Conservation (phyloP, 2,113 vertebrate genomes). For the Notothenia coriiceps region DNA sequence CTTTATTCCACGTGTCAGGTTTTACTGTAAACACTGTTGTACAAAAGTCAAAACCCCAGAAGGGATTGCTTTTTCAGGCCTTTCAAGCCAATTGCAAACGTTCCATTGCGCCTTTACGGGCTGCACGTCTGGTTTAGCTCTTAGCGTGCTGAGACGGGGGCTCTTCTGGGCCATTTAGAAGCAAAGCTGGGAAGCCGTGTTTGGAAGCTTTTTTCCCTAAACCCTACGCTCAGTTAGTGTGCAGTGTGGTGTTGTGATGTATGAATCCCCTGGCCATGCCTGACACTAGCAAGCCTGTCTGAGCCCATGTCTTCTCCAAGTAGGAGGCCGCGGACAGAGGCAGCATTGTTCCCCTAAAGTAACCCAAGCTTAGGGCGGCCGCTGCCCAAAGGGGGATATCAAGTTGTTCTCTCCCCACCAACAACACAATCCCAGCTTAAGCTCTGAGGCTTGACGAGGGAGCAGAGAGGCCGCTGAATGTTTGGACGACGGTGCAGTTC, state of each 20-base stretch:
- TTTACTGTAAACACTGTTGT: constrained; percentile 83
- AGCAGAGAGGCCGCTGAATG: constrained; percentile 82
- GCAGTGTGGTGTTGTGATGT: constrained; percentile 74
- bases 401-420: constrained; percentile 76
- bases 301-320: constrained; percentile 73
- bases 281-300: constrained; percentile 80
- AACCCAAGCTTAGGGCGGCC: constrained; percentile 80
- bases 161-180: constrained; percentile 70
- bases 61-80: constrained; percentile 55
- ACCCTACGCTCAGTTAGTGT: constrained; percentile 57
- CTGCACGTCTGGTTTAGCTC: constrained; percentile 70
- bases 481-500: constrained; percentile 80
- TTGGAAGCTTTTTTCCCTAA: constrained; percentile 67
- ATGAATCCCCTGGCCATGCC: constrained; percentile 75
- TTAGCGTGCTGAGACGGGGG: constrained; percentile 51
- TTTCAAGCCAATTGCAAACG: constrained; percentile 72
- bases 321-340: constrained; percentile 79
- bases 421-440: constrained; percentile 74
- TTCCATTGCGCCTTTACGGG: constrained; percentile 41
- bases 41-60: constrained; percentile 79
- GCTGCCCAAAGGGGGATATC: constrained; percentile 79
- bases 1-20: constrained; percentile 77
- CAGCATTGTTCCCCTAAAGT: constrained; percentile 82
- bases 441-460: constrained; percentile 76
- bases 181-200: constrained; percentile 66